A percentile compares a stretch with the other conserved stretches of the same genome.
Conservation (phyloP, 2,113 vertebrate genomes). For the Entelurus aequoreus region DNA sequence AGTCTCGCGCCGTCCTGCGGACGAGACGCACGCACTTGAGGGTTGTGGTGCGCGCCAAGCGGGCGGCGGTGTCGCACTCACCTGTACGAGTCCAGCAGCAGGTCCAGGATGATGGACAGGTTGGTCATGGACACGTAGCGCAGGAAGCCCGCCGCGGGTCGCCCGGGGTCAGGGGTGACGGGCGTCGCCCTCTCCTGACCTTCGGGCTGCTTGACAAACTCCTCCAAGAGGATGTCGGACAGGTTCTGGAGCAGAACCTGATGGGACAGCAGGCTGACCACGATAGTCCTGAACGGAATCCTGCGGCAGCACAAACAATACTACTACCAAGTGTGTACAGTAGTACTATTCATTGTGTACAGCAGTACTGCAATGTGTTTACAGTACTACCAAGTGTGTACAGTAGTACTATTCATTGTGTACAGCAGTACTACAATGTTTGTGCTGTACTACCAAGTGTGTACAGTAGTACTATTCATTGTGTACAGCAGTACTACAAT, state of each 20-base stretch:
- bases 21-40: not conserved
- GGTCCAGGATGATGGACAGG: slow-evolving; percentile 91
- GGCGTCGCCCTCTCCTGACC: slow-evolving; percentile 70
- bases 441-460: not conserved
- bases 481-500: slow-evolving; percentile 62
- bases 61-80: not conserved
- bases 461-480: not conserved
- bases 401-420: not conserved
- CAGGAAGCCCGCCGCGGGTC: slow-evolving; percentile 84
- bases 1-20: slow-evolving; percentile 84
- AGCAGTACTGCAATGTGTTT: too few relatives aligned
- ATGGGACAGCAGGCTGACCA: slow-evolving; percentile 94
- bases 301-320: slow-evolving; percentile 54
- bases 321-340: not conserved
- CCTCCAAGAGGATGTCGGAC: slow-evolving; percentile 89
- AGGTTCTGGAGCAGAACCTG: slow-evolving; percentile 97
- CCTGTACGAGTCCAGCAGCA: slow-evolving; percentile 92
- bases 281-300: slow-evolving; percentile 92
- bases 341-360: not conserved
- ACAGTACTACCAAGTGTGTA: not conserved
- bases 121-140: slow-evolving; percentile 97
- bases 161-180: slow-evolving; percentile 72
- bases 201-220: slow-evolving; percentile 87
- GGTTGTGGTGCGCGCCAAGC: too few relatives aligned
- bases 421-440: not conserved